Base-by-base conservation (phyloP, 1,140 invertebrate genomes). In the Bombus impatiens region DNA sequence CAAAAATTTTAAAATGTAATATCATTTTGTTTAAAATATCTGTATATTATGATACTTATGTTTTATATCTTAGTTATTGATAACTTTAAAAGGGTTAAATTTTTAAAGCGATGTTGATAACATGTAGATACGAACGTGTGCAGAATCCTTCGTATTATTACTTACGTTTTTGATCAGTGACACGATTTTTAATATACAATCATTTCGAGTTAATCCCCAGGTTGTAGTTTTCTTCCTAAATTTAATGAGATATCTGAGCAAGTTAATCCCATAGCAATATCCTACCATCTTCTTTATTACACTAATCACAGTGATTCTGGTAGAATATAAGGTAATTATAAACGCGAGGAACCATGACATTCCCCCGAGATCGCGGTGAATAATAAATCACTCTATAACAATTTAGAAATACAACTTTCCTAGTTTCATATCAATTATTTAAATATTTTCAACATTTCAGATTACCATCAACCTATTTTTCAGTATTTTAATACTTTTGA, bases 251-350 rank as follows among this genome's bases (percentile, higher is more conserved):
- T 57, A 80, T 68, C 37, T 53, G 12, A 53, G 79, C 8, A 59
- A 47, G 57, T 81, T 72, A 81, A n/a, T 72, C 47, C 67, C 79
- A 37, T 22, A 42, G 47, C 35, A 81, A 72, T 81, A 32, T 72
- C 18, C 67, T 42, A 6, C n/a, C 35, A 67, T 78, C 47, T 32
- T 59, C 68, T 37, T 72, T 71, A 57, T 80, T 70, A 80, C 5
- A 80, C 22, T 81, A 71, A 81, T n/a, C 79, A 81, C 68, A 72
- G 68, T 81, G 65, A 81, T 81, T 32, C 25, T 28, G 32, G 53
- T 59, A 47, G 35, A 40, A 59, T 72, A 57, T 13, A 9, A 78
- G 40, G 59, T 44, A 81, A 81, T 81, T 72, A 59, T 81, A 72
- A 57, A 32, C 44, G 37, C 35, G 10, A 35, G 62, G 65, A 67